phyloP scores from a whole-genome alignment of 30 jellyfish, hydroid and myxozoan species.

The Sanderia malayensis region DNA sequence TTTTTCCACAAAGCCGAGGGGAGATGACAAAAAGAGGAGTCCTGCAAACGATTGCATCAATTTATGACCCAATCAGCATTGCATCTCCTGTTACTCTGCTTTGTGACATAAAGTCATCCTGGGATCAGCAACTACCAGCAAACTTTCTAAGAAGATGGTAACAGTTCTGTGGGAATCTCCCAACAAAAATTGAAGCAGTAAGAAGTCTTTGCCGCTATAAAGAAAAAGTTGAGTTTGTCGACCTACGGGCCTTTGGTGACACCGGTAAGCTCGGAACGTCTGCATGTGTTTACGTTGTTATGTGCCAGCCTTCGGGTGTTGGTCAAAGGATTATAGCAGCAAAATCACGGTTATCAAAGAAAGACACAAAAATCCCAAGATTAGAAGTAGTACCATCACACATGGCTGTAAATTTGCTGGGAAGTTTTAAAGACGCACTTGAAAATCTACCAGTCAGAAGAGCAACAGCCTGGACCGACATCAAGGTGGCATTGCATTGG shows the following conservation, averaged over 20 bases:
- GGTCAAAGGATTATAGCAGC: conserved; percentile 42
- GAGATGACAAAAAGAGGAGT: conserved; percentile 38
- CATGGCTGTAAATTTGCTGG: conserved; percentile 65
- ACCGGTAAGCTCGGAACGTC: conserved; percentile 56
- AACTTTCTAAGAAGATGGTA: conserved; percentile 29
- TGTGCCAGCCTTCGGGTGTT: conserved; percentile 32
- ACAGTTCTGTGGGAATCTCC: conserved; percentile 18
- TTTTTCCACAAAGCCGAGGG: conserved; percentile 19
- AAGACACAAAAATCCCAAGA: conserved; percentile 63
- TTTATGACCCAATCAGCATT: conserved; percentile 57
- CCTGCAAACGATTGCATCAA: conserved; percentile 40
- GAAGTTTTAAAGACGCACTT: conserved; percentile 38
- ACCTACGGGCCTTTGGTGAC: conserved; percentile 75
- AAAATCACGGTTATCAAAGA: conserved; percentile 54
- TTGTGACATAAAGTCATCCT: conserved; percentile 34
- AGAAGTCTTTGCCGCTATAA: conserved; percentile 19
- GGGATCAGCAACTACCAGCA: conserved; percentile 56
- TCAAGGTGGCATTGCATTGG: conserved; percentile 68
- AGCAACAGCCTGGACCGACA: conserved; percentile 45
- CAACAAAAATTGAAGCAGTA: conserved; percentile 23
- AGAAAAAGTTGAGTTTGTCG: conserved; percentile 21
- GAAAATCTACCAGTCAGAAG: conserved; percentile 15
- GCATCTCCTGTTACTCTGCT: conserved; percentile 46
- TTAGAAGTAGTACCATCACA: conserved; percentile 68
- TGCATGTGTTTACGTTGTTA: conserved; percentile 53